Percentiles rank a stretch among this genome's conserved stretches.
Evolutionary conservation across 2,888 invertebrate genomes (phyloP).

Genomic region (Leptinotarsa rubiginosa): DNA sequence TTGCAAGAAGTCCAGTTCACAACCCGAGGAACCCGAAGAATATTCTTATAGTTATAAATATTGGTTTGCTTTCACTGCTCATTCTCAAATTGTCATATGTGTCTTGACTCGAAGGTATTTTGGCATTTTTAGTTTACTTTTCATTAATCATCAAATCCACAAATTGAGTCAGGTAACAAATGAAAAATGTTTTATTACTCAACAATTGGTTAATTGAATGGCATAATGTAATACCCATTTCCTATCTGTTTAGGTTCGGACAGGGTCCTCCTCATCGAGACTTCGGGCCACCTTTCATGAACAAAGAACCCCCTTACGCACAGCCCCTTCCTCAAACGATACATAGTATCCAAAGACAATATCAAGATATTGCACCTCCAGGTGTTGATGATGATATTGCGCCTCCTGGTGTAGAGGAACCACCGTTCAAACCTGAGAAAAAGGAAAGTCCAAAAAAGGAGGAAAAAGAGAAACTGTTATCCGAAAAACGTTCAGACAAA

Average conservation of each 20-base stretch:
- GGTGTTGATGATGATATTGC: conserved; percentile 69
- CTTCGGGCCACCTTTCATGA: conserved; percentile 48
- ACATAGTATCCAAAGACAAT: conserved; percentile 51
- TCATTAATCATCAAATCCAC: neutral
- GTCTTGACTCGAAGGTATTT: neutral
- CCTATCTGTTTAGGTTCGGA: conserved; percentile 58
- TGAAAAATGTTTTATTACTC: neutral
- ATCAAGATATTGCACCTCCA: conserved; percentile 52
- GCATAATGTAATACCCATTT: conserved; percentile 34
- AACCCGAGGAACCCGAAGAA: neutral
- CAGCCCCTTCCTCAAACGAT: conserved; percentile 49
- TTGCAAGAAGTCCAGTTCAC: neutral
- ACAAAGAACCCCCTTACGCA: conserved; percentile 50
- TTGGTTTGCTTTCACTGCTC: conserved; percentile 2
- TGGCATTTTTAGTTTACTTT: neutral
- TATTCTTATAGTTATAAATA: neutral
- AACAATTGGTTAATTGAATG: neutral
- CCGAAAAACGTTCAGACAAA: conserved; percentile 31
- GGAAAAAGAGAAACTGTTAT: conserved; percentile 40
- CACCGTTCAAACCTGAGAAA: conserved; percentile 71
- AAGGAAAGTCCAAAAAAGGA: conserved; percentile 44
- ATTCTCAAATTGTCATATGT: neutral
- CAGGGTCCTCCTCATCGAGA: conserved; percentile 50
- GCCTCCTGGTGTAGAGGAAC: conserved; percentile 74
- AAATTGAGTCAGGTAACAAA: conserved; percentile 6